Percentiles rank a stretch among this genome's conserved stretches.
Conservation (phyloP, 1,140 invertebrate species). For the Drosophila albomicans region DNA sequence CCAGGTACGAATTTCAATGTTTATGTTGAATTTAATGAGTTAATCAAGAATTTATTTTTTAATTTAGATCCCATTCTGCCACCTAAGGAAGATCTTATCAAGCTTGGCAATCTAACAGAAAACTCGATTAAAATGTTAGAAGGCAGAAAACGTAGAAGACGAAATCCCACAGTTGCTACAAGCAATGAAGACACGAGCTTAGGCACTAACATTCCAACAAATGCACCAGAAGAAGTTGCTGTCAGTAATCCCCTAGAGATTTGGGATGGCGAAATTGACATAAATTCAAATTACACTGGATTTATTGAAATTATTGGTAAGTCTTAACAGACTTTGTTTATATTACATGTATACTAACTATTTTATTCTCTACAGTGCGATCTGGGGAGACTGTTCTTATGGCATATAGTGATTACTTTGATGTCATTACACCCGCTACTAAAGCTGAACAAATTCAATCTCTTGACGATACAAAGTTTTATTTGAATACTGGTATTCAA, state of each 20-base stretch:
- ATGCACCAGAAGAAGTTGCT: slow-evolving; percentile 18
- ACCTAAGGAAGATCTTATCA: slow-evolving; percentile 66
- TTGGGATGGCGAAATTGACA: slow-evolving; percentile 90
- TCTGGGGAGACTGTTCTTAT: slow-evolving; percentile 80
- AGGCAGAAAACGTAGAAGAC: slow-evolving; percentile 56
- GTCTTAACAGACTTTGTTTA: not conserved
- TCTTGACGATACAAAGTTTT: slow-evolving; percentile 61
- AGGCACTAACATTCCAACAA: slow-evolving; percentile 23
- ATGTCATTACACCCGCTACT: slow-evolving; percentile 84
- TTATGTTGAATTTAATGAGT: not conserved
- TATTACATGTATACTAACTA: not conserved
- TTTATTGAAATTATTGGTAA: slow-evolving; percentile 93
- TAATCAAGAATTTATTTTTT: not conserved
- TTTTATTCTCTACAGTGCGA: slow-evolving; percentile 51
- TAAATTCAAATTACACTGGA: slow-evolving; percentile 91
- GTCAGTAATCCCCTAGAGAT: slow-evolving; percentile 66
- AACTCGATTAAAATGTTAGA: slow-evolving; percentile 73
- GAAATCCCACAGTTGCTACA: slow-evolving; percentile 63
- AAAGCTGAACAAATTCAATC: slow-evolving; percentile 63
- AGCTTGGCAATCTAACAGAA: slow-evolving; percentile 71
- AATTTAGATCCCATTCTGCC: slow-evolving; percentile 32
- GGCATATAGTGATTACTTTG: slow-evolving; percentile 87
- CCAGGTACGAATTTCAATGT: slow-evolving; percentile 9
- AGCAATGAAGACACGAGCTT: slow-evolving; percentile 35
- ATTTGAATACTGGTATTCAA: slow-evolving; percentile 85